Base-by-base conservation (phyloP, 2,113 vertebrate genomes). In the Chaenogobius annularis region DNA sequence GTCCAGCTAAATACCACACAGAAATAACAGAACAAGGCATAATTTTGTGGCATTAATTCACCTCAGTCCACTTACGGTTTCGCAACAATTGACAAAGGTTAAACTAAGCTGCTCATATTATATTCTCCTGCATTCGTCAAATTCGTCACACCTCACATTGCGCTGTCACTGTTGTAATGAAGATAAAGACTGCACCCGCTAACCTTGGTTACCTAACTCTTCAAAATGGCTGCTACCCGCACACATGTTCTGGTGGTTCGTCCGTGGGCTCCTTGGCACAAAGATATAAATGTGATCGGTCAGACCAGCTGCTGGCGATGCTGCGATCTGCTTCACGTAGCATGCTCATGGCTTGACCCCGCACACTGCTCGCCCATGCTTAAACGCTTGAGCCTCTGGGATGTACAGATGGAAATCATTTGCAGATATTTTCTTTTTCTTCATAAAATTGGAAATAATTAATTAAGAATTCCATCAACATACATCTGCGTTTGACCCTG, bases 21-120 rank as follows among this genome's bases (percentile, higher is more conserved):
- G 7, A 40, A 63, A 63, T 43, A 43, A n/a, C 35, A 40, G 17
- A 20, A 10, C 17, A n/a, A 40, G 10, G 17, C 61, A 40, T 43
- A 19, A n/a, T 43, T 63, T 20, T 43, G 61, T 31, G 13, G 13
- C 23, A 61, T 35, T 61, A 26, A 31, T 61, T 61, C 58, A 35
- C 26, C 58, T 61, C 58, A 35, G 37, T 40, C 44, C 35, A 40
- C 61, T 55, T 71, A 67, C 54, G 50, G 61, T 68, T 47, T 52
- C 62, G 35, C 63, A 78, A 76, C 71, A 62, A 66, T 72, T 83
- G 75, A 71, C 59, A 64, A 58, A 79, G 59, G 1, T 22, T 63
- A 62, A 79, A 74, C 44, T 61, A 78, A 74, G 44, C 75, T 64
- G 71, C 71, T 61, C 46, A 77, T 65, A 78, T 61, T 66, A 77